A percentile compares a stretch with the other conserved stretches of the same genome.
Conservation (phyloP, 64 coral and sea anemone species). For the Stichodactyla mertensii region DNA sequence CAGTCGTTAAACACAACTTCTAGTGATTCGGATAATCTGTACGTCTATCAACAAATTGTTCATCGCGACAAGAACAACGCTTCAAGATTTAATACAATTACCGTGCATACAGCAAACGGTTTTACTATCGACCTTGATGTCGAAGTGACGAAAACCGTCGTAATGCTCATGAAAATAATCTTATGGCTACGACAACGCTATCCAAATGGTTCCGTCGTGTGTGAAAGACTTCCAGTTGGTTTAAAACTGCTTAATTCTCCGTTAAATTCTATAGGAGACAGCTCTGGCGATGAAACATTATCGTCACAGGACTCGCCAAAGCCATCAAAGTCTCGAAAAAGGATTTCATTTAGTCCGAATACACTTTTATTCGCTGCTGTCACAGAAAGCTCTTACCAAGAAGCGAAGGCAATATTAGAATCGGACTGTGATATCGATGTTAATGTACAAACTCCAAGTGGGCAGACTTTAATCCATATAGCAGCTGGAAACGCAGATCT, state of each 20-base stretch:
- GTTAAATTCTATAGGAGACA: background rate
- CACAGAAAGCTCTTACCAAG: conserved; percentile 67
- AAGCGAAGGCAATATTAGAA: conserved; percentile 71
- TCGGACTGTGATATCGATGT: conserved; percentile 49
- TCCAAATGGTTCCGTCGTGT: conserved; percentile 5
- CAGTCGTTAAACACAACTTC: conserved; percentile 72
- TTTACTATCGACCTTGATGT: conserved; percentile 53
- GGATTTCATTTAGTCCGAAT: conserved; percentile 80
- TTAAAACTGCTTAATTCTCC: background rate
- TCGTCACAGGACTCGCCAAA: conserved; percentile 18
- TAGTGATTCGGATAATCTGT: conserved; percentile 69
- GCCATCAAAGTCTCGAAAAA: conserved; percentile 36
- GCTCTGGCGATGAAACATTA: conserved; percentile 29
- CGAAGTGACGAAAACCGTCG: conserved; percentile 63
- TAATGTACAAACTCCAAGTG: conserved; percentile 76
- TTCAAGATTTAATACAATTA: conserved; percentile 10
- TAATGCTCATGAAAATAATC: conserved; percentile 92
- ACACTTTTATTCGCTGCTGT: conserved; percentile 72
- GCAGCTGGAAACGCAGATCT: conserved; percentile 83
- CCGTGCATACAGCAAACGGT: background rate
- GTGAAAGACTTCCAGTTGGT: background rate
- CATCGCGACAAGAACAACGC: background rate
- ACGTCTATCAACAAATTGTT: conserved; percentile 48
- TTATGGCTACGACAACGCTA: conserved; percentile 65
- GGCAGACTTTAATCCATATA: conserved; percentile 78